phyloP scores from a whole-genome alignment of 2,888 invertebrate species.

The Dicycla oo region DNA sequence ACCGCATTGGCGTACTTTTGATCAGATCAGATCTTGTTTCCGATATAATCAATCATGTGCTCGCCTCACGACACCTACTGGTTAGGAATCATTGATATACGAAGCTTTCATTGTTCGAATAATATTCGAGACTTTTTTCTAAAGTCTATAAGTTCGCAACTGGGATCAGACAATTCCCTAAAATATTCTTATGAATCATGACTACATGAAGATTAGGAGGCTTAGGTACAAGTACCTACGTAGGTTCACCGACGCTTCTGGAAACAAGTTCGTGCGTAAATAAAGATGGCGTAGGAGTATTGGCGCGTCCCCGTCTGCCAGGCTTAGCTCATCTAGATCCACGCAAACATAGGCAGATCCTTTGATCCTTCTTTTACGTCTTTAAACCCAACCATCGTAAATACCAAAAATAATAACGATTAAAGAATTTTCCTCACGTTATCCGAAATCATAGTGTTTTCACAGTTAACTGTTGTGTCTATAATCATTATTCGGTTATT shows the following conservation, averaged over 20 bases:
- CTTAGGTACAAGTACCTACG: slow-evolving; percentile 20
- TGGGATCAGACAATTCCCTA: not conserved
- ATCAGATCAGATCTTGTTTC: slow-evolving; percentile 49
- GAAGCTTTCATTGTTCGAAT: slow-evolving; percentile 3
- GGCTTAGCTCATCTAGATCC: slow-evolving; percentile 53
- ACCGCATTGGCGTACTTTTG: slow-evolving; percentile 37
- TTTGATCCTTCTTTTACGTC: slow-evolving; percentile 60
- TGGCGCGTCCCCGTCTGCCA: slow-evolving; percentile 39
- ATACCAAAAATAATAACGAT: slow-evolving; percentile 65
- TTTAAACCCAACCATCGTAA: slow-evolving; percentile 55
- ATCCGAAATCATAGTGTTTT: slow-evolving; percentile 70
- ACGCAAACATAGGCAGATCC: slow-evolving; percentile 43
- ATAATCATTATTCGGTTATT: slow-evolving; percentile 78
- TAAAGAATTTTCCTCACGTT: slow-evolving; percentile 54
- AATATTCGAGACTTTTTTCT: slow-evolving; percentile 16
- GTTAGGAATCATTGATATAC: slow-evolving; percentile 12
- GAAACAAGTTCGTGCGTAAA: slow-evolving; percentile 42
- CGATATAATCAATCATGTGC: slow-evolving; percentile 57
- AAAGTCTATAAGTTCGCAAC: not conserved
- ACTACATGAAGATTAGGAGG: slow-evolving; percentile 27
- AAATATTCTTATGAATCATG: slow-evolving; percentile 41
- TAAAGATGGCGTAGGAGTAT: slow-evolving; percentile 47
- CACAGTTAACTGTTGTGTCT: slow-evolving; percentile 71
- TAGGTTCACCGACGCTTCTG: slow-evolving; percentile 33
- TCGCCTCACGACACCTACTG: slow-evolving; percentile 43